phyloP scores from a whole-genome alignment of 2,888 invertebrate species.

The Scaptomyza reducta region DNA sequence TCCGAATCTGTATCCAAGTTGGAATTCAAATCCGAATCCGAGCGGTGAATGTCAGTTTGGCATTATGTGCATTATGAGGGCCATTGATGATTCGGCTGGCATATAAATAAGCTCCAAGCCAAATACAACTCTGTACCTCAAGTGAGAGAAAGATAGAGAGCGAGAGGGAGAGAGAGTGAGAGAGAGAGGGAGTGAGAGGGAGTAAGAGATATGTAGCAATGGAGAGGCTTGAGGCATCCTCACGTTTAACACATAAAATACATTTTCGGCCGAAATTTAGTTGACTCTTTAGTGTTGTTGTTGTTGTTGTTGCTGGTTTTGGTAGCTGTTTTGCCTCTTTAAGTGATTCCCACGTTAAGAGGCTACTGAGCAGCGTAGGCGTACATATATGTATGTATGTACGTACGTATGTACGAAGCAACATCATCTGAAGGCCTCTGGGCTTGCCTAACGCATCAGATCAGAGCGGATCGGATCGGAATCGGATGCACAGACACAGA shows the following conservation, averaged over 20 bases:
- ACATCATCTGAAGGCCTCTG: neutral
- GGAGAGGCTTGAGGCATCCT: conserved; percentile 74
- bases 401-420: too few relatives aligned
- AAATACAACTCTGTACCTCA: conserved; percentile 13
- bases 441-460: conserved; percentile 44
- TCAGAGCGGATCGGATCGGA: conserved; percentile 32
- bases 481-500: conserved; percentile 65
- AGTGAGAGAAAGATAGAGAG: conserved; percentile 9
- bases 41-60: conserved; percentile 59
- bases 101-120: conserved; percentile 66
- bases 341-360: conserved; percentile 68
- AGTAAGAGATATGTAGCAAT: conserved; percentile 10
- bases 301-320: too few relatives aligned
- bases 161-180: neutral
- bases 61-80: conserved; percentile 66
- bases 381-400: neutral
- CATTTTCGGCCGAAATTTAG: conserved; percentile 75
- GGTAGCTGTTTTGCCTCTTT: conserved; percentile 66
- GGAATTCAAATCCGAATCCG: conserved; percentile 27
- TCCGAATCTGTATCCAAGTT: conserved; percentile 29
- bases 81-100: conserved; percentile 76
- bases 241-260: conserved; percentile 82
- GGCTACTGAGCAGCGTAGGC: conserved; percentile 64
- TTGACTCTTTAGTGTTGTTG: too few relatives aligned
- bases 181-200: neutral